phyloP scores from a whole-genome alignment of 2,888 invertebrate species.

The Catocala sponsa region DNA sequence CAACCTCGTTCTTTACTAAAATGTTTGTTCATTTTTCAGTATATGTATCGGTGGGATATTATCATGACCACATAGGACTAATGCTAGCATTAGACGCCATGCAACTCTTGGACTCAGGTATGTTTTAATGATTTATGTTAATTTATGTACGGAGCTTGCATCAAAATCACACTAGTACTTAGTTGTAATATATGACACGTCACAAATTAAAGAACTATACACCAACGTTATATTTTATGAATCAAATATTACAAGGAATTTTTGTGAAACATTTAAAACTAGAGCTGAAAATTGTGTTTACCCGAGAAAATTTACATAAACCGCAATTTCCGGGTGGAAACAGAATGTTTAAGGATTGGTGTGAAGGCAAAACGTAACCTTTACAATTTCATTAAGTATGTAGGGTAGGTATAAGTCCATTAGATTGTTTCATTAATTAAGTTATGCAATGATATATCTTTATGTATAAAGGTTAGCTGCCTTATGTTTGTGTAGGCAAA shows the following conservation, averaged over 20 bases:
- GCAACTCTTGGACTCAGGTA: conserved; percentile 93
- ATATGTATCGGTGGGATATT: conserved; percentile 96
- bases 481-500: no score
- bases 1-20: neutral
- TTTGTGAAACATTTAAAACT: no score
- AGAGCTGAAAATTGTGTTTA: neutral
- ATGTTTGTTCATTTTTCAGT: conserved; percentile 87
- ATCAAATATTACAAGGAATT: neutral
- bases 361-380: conserved; percentile 24
- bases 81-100: conserved; percentile 95
- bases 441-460: no score
- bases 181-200: no score
- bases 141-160: neutral
- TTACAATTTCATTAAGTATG: conserved; percentile 16
- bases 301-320: conserved; percentile 4
- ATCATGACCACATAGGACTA: conserved; percentile 97
- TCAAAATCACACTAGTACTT: no score
- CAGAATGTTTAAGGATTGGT: neutral
- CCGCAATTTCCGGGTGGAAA: conserved; percentile 1
- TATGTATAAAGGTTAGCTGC: no score
- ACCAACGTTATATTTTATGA: conserved; percentile 1
- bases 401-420: neutral
- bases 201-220: no score
- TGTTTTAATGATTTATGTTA: conserved; percentile 44
- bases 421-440: no score